phyloP scores from a whole-genome alignment of 1,140 invertebrate genomes.

The Pseudomyrmex cubaensis region DNA sequence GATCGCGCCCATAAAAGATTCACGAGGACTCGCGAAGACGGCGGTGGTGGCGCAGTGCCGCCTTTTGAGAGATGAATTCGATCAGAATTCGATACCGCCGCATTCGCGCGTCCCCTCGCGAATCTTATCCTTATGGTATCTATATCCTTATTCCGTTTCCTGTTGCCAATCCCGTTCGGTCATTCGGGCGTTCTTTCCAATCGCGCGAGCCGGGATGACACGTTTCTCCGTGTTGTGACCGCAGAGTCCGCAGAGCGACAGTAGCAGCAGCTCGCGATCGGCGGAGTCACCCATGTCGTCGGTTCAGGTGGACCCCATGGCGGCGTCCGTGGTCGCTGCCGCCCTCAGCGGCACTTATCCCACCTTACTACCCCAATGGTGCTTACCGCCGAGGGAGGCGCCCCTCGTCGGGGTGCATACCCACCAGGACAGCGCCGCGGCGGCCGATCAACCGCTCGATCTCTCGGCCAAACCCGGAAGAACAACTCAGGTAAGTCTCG shows the following conservation, averaged over 20 bases:
- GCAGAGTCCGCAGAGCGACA: constrained; percentile 85
- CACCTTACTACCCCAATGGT: constrained; percentile 86
- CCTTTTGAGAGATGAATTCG: constrained; percentile 56
- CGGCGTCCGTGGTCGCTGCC: constrained; percentile 87
- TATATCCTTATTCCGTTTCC: constrained; percentile 37
- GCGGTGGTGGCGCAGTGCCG: neutral
- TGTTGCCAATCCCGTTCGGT: constrained; percentile 46
- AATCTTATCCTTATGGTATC: constrained; percentile 31
- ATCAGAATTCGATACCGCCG: constrained; percentile 67
- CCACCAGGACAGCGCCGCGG: constrained; percentile 83
- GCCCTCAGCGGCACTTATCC: constrained; percentile 86
- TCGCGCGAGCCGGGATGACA: constrained; percentile 60
- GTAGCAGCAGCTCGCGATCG: constrained; percentile 85
- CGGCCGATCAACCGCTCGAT: constrained; percentile 91
- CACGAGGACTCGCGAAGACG: constrained; percentile 59
- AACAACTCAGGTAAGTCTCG: constrained; percentile 80
- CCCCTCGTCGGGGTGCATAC: constrained; percentile 84
- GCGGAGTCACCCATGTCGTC: constrained; percentile 84
- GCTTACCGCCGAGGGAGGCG: constrained; percentile 84
- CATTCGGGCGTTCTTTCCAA: constrained; percentile 16
- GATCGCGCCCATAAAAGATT: constrained; percentile 70
- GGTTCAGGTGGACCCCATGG: constrained; percentile 86
- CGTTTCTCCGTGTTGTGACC: constrained; percentile 63
- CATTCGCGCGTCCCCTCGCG: constrained; percentile 24
- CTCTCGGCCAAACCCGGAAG: constrained; percentile 90